phyloP scores from a whole-genome alignment of 1,140 invertebrate species.

The Ruditapes philippinarum region DNA sequence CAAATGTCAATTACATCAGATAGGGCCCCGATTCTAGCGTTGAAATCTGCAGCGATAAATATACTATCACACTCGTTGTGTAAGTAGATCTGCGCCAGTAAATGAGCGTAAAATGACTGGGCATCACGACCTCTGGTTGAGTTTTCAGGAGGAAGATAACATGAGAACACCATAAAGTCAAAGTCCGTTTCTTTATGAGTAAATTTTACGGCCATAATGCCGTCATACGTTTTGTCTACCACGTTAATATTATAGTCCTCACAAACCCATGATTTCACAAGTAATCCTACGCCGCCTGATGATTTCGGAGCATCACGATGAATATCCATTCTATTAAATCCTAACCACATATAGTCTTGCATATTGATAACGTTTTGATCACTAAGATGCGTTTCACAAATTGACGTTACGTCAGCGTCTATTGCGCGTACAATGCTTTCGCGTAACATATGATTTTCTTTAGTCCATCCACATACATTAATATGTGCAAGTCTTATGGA shows the following conservation, averaged over 20 bases:
- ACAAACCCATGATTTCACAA: constrained; percentile 53
- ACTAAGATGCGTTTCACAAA: constrained; percentile 50
- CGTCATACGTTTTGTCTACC: constrained; percentile 56
- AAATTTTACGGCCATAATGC: constrained; percentile 59
- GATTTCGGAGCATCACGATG: constrained; percentile 60
- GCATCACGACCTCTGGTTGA: constrained; percentile 60
- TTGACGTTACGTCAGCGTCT: constrained; percentile 36
- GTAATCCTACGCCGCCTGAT: constrained; percentile 63
- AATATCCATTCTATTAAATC: constrained; percentile 55
- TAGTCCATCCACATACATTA: constrained; percentile 52
- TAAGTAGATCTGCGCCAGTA: constrained; percentile 38
- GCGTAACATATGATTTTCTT: constrained; percentile 42
- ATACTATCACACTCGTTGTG: constrained; percentile 27
- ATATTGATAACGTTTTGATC: constrained; percentile 35
- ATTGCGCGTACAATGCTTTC: constrained; percentile 1
- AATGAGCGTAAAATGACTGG: constrained; percentile 34
- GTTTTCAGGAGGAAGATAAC: constrained; percentile 67
- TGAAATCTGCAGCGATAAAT: constrained; percentile 43
- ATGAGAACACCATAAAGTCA: constrained; percentile 59
- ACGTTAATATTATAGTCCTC: constrained; percentile 4
- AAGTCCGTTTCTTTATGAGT: constrained; percentile 15
- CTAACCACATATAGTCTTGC: constrained; percentile 56
- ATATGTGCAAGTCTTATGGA: constrained; percentile 31
- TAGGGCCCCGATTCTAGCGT: constrained; percentile 30
- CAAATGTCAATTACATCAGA: background rate